Base-by-base conservation (phyloP, 2,113 vertebrate genomes). In the Paramormyrops kingsleyae region DNA sequence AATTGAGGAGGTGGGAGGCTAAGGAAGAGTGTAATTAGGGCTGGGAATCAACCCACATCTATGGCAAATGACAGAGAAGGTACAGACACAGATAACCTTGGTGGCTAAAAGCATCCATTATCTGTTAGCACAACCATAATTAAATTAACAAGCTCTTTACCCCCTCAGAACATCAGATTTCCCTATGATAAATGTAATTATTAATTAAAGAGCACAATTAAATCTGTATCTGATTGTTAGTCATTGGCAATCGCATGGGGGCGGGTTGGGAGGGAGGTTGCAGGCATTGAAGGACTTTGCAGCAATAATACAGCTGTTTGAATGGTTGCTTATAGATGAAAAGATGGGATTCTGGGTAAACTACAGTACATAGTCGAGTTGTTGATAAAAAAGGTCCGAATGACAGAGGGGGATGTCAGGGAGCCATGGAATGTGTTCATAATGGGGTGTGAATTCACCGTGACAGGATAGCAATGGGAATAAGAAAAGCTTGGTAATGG, bases 191-290 rank as follows among this genome's bases (percentile, higher is more conserved):
- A 96, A 93, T 94, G 93, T 93, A 95, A 94, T 97, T 96, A 97
- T 97, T 97, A 96, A 97, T 97, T 97, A 97, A 92, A 95, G 92
- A 96, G 96, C 96, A 95, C 94, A 97, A 97, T 97, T 97, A 97
- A 95, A 95, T 95, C 95, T 95, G 94, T 95, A 95, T 96, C 93
- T 94, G 94, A 95, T 94, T 94, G 94, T 95, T 94, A 93, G 95
- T 93, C 92, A 93, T 94, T 95, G 10, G 89, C 89, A 90, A 93
- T 87, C 6, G 46, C 27, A 91, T 92, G 92, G 88, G 52, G 52
- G 89, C 27, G 6, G 85, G 85, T 19, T 35, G 50, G 50, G 85
- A 19, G 85, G 85, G n/a, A 31, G 50, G 50, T 84, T 52, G 85
- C 31, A 53, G 31, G 49, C 50, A 46, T 83, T 89, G 77, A 83